Conservation (phyloP, 2,797 vertebrate genomes). For the Melopsittacus undulatus region DNA sequence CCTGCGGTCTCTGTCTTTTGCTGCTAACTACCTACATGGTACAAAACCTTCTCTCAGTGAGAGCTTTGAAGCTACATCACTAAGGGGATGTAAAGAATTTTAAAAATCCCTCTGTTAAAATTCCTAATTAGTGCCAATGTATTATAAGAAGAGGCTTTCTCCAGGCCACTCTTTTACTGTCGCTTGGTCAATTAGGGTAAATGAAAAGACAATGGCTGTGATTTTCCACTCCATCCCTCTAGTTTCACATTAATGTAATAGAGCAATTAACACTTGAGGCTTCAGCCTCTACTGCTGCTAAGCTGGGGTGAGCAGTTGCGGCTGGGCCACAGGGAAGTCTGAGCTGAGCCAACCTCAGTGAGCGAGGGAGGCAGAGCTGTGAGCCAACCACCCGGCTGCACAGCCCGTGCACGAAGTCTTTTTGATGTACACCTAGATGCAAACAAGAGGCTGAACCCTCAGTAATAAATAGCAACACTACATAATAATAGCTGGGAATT, state of each 20-base stretch:
- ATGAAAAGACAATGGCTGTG: constrained; percentile 60
- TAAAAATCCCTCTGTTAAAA: background rate
- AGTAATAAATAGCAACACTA: constrained; percentile 21
- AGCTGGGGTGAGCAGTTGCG: background rate
- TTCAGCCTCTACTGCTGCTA: constrained; percentile 29
- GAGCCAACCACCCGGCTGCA: background rate
- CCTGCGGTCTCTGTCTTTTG: background rate
- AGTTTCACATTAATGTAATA: constrained; percentile 58
- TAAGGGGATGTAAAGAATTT: background rate
- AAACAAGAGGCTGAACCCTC: constrained; percentile 27
- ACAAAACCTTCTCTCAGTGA: background rate
- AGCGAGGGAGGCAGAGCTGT: background rate
- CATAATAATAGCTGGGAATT: constrained; percentile 15
- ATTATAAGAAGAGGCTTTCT: constrained; percentile 30
- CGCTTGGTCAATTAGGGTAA: constrained; percentile 48
- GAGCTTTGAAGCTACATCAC: background rate
- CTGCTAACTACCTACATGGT: background rate
- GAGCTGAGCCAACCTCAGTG: background rate
- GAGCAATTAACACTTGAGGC: constrained; percentile 60
- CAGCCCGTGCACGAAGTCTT: background rate
- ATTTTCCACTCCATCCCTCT: constrained; percentile 50
- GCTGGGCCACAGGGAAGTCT: background rate
- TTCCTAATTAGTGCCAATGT: background rate
- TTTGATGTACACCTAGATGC: constrained; percentile 9
- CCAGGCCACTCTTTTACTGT: constrained; percentile 40